These are phyloP conservation scores for Cacoxenus indagator DNA, from an alignment of 2,888 invertebrate species.

Conservation along the genomic window DNA sequence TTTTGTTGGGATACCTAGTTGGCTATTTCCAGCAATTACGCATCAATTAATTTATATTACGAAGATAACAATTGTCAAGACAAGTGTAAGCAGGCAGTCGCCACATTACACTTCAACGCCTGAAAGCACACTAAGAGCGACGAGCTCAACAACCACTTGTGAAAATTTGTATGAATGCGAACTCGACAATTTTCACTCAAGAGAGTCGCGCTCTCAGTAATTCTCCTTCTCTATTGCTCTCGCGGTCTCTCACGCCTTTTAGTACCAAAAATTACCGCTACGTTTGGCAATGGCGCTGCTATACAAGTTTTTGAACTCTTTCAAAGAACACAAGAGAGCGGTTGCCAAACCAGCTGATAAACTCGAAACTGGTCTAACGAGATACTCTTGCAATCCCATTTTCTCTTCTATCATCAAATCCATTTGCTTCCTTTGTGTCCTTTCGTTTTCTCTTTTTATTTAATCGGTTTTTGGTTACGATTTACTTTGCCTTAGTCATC, in stretches of 20 bases:
- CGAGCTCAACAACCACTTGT: neutral
- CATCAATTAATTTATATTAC: slow-evolving; percentile 9
- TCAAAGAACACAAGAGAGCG: slow-evolving; percentile 34
- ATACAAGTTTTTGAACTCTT: neutral
- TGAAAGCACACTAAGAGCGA: slow-evolving; percentile 11
- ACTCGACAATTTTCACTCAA: slow-evolving; percentile 43
- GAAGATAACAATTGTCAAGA: neutral
- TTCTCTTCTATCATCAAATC: no score
- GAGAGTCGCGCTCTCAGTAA: slow-evolving; percentile 38
- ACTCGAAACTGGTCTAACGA: no score
- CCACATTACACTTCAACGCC: neutral
- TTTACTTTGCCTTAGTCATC: no score
- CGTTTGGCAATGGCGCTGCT: slow-evolving; percentile 50
- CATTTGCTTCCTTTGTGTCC: no score
- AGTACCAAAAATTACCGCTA: slow-evolving; percentile 39
- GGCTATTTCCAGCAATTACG: neutral
- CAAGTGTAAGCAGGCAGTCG: neutral
- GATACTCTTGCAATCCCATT: no score
- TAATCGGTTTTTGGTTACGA: no score
- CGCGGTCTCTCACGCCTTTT: neutral
- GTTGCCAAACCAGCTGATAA: neutral
- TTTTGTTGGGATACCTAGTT: neutral
- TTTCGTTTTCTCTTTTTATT: no score
- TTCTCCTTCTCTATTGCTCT: neutral
- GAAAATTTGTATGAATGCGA: slow-evolving; percentile 26